A percentile compares a stretch with the other conserved stretches of the same genome.
phyloP scores from a whole-genome alignment of 2,888 invertebrate species.

The Bembecia ichneumoniformis region DNA sequence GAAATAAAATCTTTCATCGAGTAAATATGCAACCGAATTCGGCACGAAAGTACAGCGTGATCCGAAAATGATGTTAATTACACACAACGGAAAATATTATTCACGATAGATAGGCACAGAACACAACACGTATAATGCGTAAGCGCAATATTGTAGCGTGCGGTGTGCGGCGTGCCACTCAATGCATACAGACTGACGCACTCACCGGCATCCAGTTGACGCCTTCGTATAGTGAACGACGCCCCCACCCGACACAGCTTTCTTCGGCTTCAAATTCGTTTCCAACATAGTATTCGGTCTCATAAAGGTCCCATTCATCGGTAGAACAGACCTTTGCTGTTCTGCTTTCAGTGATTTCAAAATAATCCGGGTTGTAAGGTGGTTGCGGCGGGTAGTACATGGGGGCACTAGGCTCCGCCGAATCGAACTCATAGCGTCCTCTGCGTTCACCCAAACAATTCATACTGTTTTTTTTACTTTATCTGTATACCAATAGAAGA shows the following conservation, averaged over 20 bases:
- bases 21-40: constrained; percentile 10
- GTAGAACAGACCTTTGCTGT: constrained; percentile 17
- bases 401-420: constrained; percentile 38
- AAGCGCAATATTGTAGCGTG: constrained; percentile 16
- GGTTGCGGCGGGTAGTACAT: constrained; percentile 47
- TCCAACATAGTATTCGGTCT: constrained; percentile 25
- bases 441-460: constrained; percentile 47
- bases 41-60: constrained; percentile 1
- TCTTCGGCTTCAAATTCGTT: constrained; percentile 28
- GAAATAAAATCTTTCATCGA: constrained; percentile 17
- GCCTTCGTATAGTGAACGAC: constrained; percentile 59
- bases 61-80: constrained; percentile 9
- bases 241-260: constrained; percentile 37
- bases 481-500: too few relatives aligned
- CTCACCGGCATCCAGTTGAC: constrained; percentile 62
- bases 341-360: constrained; percentile 27
- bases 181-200: constrained; percentile 39
- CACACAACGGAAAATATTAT: constrained; percentile 2
- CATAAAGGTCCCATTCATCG: constrained; percentile 24
- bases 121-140: constrained; percentile 26
- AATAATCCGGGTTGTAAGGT: constrained; percentile 56
- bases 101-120: constrained; percentile 9
- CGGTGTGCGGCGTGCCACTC: constrained; percentile 38
- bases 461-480: constrained; percentile 27
- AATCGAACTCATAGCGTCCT: constrained; percentile 30